Conservation (phyloP, 2,113 vertebrate species). For the Eretmochelys imbricata region DNA sequence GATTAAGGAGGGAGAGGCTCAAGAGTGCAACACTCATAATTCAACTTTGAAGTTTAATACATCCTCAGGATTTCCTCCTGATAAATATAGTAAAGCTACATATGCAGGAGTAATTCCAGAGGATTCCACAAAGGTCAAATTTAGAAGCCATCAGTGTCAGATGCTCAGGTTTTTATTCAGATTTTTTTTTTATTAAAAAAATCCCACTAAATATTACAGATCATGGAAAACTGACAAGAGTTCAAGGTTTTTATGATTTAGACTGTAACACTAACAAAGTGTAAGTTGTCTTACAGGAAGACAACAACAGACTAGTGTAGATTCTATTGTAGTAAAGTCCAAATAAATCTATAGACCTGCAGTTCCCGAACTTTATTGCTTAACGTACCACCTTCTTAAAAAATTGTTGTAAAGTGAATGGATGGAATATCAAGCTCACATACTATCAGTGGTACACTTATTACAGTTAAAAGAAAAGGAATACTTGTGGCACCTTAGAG, state of each 20-base stretch:
- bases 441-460: background rate
- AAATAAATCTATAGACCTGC: background rate
- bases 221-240: background rate
- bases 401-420: background rate
- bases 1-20: constrained; percentile 11
- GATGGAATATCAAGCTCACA: background rate
- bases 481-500: no score
- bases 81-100: constrained; percentile 51
- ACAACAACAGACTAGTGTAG: background rate
- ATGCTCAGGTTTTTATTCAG: background rate
- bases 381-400: background rate
- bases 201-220: background rate
- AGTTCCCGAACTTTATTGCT: background rate
- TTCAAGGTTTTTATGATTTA: background rate
- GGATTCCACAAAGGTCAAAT: constrained; percentile 17
- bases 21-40: constrained; percentile 9
- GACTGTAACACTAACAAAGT: background rate
- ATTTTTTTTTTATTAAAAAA: background rate
- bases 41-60: constrained; percentile 53
- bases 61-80: constrained; percentile 69
- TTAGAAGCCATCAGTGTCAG: constrained; percentile 17
- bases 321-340: background rate
- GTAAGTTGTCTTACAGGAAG: background rate
- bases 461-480: background rate
- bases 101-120: constrained; percentile 14